phyloP scores from a whole-genome alignment of 2,888 invertebrate species.

The Eupithecia subumbrata region DNA sequence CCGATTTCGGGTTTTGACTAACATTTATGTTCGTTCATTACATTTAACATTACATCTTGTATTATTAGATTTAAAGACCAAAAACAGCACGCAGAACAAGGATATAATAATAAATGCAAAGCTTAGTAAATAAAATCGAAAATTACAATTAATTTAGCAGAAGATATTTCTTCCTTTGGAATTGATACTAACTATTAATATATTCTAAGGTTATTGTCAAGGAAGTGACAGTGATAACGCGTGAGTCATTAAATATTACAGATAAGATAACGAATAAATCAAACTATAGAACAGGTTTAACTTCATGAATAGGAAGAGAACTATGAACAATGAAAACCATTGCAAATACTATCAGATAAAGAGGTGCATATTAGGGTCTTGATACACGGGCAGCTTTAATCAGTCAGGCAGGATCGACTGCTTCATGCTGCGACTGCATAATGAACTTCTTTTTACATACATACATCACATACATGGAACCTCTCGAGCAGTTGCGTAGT shows the following conservation, averaged over 20 bases:
- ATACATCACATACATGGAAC: too few relatives aligned
- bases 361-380: not conserved
- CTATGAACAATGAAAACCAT: slow-evolving; percentile 4
- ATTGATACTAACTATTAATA: not conserved
- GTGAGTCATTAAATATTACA: slow-evolving; percentile 11
- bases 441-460: too few relatives aligned
- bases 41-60: too few relatives aligned
- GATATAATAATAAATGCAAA: not conserved
- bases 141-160: not conserved
- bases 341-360: slow-evolving; percentile 1
- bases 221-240: slow-evolving; percentile 5
- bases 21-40: not conserved
- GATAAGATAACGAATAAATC: slow-evolving; percentile 22
- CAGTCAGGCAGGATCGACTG: too few relatives aligned
- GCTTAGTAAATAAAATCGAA: not conserved
- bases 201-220: slow-evolving; percentile 1
- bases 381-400: too few relatives aligned
- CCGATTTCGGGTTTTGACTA: not conserved
- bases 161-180: not conserved
- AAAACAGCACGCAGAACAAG: not conserved
- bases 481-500: too few relatives aligned
- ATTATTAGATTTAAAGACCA: not conserved
- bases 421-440: too few relatives aligned
- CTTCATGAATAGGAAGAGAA: slow-evolving; percentile 1
- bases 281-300: slow-evolving; percentile 2